Percentiles rank a stretch among this genome's conserved stretches.
Evolutionary conservation across 2,888 invertebrate genomes (phyloP).

Genomic region (Biston stratarius): DNA sequence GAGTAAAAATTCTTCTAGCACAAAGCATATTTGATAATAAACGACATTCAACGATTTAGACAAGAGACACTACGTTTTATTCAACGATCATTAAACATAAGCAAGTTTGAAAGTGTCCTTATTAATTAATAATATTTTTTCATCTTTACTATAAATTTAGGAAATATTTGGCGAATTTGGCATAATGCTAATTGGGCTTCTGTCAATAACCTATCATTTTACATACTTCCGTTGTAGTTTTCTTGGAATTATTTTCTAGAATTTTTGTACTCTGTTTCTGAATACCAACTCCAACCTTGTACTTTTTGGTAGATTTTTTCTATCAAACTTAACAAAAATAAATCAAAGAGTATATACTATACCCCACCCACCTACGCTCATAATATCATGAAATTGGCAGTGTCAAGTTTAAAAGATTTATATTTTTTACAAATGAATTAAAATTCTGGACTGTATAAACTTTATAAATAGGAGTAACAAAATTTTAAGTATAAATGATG

Average conservation of each 20-base stretch:
- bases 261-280: background rate
- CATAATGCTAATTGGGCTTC: background rate
- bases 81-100: background rate
- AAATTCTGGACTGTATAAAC: slow-evolving; percentile 19
- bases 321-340: background rate
- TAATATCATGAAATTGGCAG: background rate
- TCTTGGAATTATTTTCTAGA: background rate
- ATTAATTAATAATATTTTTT: background rate
- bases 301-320: background rate
- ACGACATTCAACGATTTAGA: background rate
- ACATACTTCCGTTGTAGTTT: background rate
- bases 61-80: too few species aligned
- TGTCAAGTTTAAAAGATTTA: background rate
- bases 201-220: background rate
- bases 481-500: slow-evolving; percentile 25
- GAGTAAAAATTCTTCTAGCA: slow-evolving; percentile 37
- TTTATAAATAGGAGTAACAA: slow-evolving; percentile 32
- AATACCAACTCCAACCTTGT: background rate
- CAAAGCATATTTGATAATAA: slow-evolving; percentile 39
- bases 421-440: background rate
- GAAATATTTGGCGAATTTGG: background rate
- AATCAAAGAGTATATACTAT: too few species aligned
- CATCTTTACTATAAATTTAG: slow-evolving; percentile 7
- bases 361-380: too few species aligned
- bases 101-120: background rate